Conservation (phyloP, 1,140 invertebrate species). For the Magallana gigas region DNA sequence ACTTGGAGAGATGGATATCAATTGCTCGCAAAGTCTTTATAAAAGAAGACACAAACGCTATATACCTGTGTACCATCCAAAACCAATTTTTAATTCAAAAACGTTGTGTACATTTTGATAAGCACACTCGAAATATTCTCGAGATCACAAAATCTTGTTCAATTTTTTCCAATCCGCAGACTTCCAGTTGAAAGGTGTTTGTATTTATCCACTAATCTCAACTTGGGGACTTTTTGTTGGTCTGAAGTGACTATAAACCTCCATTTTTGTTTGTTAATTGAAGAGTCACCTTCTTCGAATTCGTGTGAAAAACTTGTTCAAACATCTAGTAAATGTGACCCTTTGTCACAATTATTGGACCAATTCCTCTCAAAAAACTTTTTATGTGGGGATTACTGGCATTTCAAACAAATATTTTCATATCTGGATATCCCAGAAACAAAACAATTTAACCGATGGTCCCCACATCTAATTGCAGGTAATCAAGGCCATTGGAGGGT, state of each 20-base stretch:
- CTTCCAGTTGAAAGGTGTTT: neutral
- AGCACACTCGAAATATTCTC: neutral
- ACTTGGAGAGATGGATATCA: neutral
- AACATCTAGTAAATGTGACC: slow-evolving; percentile 15
- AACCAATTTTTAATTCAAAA: neutral
- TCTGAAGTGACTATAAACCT: slow-evolving; percentile 21
- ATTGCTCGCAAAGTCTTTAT: neutral
- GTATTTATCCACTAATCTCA: slow-evolving; percentile 9
- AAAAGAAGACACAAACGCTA: neutral
- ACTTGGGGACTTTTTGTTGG: neutral
- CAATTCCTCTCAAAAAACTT: neutral
- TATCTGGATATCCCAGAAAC: slow-evolving; percentile 13
- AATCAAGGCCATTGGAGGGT: slow-evolving; percentile 29
- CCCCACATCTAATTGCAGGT: slow-evolving; percentile 13
- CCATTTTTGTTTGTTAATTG: neutral
- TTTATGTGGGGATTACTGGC: neutral
- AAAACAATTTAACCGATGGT: neutral
- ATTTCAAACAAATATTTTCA: slow-evolving; percentile 27
- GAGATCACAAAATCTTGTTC: slow-evolving; percentile 25
- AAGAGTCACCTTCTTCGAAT: neutral
- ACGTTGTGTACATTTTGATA: slow-evolving; percentile 30
- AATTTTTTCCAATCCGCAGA: slow-evolving; percentile 14
- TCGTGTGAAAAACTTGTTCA: slow-evolving; percentile 33
- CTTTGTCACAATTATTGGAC: neutral
- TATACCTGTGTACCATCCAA: neutral